These are phyloP conservation scores for Girardinus metallicus DNA, from an alignment of 2,797 vertebrate genomes.

Conservation along the genomic window DNA sequence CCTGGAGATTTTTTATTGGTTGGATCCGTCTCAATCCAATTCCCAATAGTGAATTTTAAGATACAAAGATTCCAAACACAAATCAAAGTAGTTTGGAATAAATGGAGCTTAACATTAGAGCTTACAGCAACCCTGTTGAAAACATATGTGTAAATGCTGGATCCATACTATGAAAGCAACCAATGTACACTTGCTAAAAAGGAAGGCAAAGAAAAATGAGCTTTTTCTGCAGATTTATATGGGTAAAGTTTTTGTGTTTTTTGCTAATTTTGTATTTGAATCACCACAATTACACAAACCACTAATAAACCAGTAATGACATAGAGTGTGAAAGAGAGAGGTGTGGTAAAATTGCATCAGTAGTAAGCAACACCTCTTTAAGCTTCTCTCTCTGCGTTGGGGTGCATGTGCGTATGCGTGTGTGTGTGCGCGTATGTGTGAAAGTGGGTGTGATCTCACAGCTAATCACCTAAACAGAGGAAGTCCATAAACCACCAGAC, in stretches of 20 bases:
- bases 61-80: not conserved
- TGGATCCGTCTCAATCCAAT: not conserved
- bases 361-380: conserved; percentile 27
- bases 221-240: not conserved
- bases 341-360: conserved; percentile 15
- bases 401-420: not conserved
- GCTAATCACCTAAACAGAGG: conserved; percentile 69
- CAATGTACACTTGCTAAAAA: not conserved
- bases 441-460: conserved; percentile 63
- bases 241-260: not conserved
- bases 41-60: not conserved
- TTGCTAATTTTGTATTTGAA: not conserved
- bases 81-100: not conserved
- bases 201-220: not conserved
- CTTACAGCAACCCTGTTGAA: not conserved
- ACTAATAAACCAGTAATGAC: not conserved
- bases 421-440: conserved; percentile 17
- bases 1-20: not conserved
- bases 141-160: not conserved
- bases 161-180: not conserved
- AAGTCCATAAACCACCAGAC: conserved; percentile 72
- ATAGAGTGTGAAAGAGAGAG: not conserved
- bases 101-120: not conserved
- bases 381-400: conserved; percentile 14
- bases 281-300: conserved; percentile 7